Base-by-base conservation (phyloP, 2,888 invertebrate genomes). In the Creontiades dilutus region DNA sequence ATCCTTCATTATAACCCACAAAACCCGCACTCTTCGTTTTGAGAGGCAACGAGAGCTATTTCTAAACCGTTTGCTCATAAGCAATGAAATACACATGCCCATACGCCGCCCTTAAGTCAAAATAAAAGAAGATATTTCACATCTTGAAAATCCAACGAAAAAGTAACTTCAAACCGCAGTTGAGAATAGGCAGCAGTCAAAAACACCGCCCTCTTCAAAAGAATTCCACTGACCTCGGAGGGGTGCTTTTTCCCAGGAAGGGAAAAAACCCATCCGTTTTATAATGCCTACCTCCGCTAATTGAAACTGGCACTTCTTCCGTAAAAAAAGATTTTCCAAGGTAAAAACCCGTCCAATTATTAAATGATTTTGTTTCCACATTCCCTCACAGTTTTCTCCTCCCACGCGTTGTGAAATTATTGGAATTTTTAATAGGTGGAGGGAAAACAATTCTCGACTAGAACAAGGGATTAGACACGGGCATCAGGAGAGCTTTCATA, bases 261-360 rank as follows among this genome's bases (percentile, higher is more conserved):
- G 3, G 37, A 7, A 37, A 52, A 52, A 52, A 52, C 52, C 48
- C 48, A 52, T 61, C 19, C 16, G n/a, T 61, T 61, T 61, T 61
- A 16, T 61, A 16, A 19, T 19, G 61, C 52, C 52, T 52, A 0
- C 19, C 52, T 52, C 1, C 16, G 61, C 61, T 61, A 61, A 61
- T 61, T 61, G 61, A 61, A 61, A 61, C 61, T 61, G 61, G n/a
- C 61, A 61, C n/a, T 61, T 61, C 61, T 9, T 19, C 4, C 12
- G 7, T 68, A 23, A 23, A 68, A 23, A 68, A 7, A 68, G 19
- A 14, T 37, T 46, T n/a, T 7, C 68, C 68, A 16, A 4, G 61
- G n/a, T n/a, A 57, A 27, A 78, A 14, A 76, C n/a, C 14, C 78
- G 78, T 47, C 46, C 78, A 78, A 37, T 78, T 78, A 78, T 78